Base-by-base conservation (phyloP, 2,888 invertebrate genomes). In the Salpingus planirostris region DNA sequence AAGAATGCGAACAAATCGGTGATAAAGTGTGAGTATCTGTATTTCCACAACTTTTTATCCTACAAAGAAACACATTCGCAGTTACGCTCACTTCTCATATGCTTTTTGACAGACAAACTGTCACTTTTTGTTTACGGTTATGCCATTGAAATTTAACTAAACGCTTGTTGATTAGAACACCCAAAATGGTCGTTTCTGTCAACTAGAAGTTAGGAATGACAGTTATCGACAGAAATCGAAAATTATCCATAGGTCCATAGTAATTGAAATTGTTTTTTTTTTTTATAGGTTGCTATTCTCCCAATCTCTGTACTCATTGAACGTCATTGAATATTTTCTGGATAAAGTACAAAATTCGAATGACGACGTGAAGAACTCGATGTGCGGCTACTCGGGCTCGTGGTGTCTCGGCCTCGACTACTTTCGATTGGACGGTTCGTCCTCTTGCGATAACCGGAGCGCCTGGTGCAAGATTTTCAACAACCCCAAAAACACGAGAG, bases 321-420 rank as follows among this genome's bases (percentile, higher is more conserved):
- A 92, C 60, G 73, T 96, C 38, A 95, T 99, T 46, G 95, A 97
- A 63, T 78, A 87, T 50, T 93, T 96, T 66, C 69, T 98, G 25
- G 71, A 74, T 2, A 71, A 78, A 61, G 76, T 86, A 30, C 82
- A 91, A 56, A 79, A 81, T 42, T 79, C 80, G 21, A 80, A 83
- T n/a, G 80, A 80, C 47, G 72, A 66, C 0, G 62, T 70, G 2
- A 59, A 66, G 1, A 71, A 71, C 27, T 68, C 65, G 46, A 54
- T 77, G 1, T 71, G 69, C 2, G 29, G 46, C 35, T 12, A 40
- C 44, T 18, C 61, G 67, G 82, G 84, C 24, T 76, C 75, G 8
- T 93, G 92, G 92, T 64, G 71, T 0, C 70, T 75, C 0, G 88
- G 90, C 2, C 58, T 79, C 15, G 93, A 96, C 60, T 92, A 92